Percentiles rank a stretch among this genome's conserved stretches.
Evolutionary conservation across 2,113 vertebrate genomes (phyloP).

Genomic region (Monopterus albus): DNA sequence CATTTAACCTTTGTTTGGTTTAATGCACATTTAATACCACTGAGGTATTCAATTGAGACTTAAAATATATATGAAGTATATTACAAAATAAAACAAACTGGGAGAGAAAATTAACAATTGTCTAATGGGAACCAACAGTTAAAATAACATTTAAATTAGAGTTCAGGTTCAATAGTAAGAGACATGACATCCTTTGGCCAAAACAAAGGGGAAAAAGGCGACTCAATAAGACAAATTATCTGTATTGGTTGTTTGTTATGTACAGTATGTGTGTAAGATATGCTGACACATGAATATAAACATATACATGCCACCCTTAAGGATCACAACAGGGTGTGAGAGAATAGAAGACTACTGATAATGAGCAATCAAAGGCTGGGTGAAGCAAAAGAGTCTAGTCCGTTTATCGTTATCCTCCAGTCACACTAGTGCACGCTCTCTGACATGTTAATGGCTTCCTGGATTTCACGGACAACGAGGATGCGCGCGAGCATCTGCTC

Average conservation of each 20-base stretch:
- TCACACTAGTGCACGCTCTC: slow-evolving; percentile 88
- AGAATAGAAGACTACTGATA: slow-evolving; percentile 54
- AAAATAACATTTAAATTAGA: slow-evolving; percentile 75
- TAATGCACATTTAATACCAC: slow-evolving; percentile 38
- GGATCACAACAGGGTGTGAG: slow-evolving; percentile 49
- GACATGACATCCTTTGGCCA: slow-evolving; percentile 71
- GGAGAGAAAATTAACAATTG: slow-evolving; percentile 35
- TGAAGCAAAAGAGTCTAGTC: slow-evolving; percentile 56
- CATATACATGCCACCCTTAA: slow-evolving; percentile 65
- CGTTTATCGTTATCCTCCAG: slow-evolving; percentile 47
- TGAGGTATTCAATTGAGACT: slow-evolving; percentile 46
- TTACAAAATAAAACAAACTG: slow-evolving; percentile 65
- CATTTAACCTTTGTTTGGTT: slow-evolving; percentile 27
- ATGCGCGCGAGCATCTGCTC: slow-evolving; percentile 98
- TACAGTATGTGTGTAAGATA: slow-evolving; percentile 62
- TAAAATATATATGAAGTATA: slow-evolving; percentile 65
- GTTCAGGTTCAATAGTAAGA: slow-evolving; percentile 65
- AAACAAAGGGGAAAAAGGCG: slow-evolving; percentile 35
- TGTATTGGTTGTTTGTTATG: slow-evolving; percentile 51
- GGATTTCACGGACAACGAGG: slow-evolving; percentile 97
- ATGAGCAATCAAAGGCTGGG: slow-evolving; percentile 62
- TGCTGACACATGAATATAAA: slow-evolving; percentile 55
- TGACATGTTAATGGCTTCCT: slow-evolving; percentile 91
- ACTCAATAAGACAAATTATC: slow-evolving; percentile 35
- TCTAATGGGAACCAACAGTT: slow-evolving; percentile 50